Conservation (phyloP, 2,797 vertebrate genomes). For the Nyctibius grandis region DNA sequence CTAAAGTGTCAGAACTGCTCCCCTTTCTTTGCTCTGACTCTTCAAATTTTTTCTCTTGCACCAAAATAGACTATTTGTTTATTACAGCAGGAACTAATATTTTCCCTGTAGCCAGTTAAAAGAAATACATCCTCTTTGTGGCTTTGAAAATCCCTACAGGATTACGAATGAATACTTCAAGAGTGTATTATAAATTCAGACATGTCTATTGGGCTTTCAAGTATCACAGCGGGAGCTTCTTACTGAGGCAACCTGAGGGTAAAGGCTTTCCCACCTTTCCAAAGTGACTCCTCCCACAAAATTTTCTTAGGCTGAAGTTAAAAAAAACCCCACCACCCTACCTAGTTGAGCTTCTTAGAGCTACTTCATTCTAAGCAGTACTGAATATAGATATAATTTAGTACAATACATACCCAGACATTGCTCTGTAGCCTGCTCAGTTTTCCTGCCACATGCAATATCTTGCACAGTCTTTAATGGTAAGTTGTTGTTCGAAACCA, state of each 20-base stretch:
- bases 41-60: slow-evolving; percentile 8
- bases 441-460: background rate
- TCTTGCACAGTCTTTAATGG: background rate
- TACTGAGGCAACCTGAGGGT: slow-evolving; percentile 64
- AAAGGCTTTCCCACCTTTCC: slow-evolving; percentile 68
- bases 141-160: slow-evolving; percentile 70
- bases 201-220: slow-evolving; percentile 69
- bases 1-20: background rate
- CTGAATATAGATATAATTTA: background rate
- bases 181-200: slow-evolving; percentile 71
- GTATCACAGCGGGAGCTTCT: slow-evolving; percentile 66
- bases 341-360: slow-evolving; percentile 26
- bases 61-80: slow-evolving; percentile 47
- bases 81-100: slow-evolving; percentile 40
- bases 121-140: slow-evolving; percentile 41
- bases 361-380: slow-evolving; percentile 1
- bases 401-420: background rate
- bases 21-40: background rate
- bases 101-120: slow-evolving; percentile 41
- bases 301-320: slow-evolving; percentile 69
- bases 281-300: slow-evolving; percentile 65
- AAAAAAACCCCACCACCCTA: slow-evolving; percentile 9
- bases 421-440: background rate
- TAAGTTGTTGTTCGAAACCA: background rate
- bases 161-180: slow-evolving; percentile 70